A percentile compares a stretch with the other conserved stretches of the same genome.
Evolutionary conservation across 2,888 invertebrate species (phyloP).

Genomic region (Zootermopsis nevadensis): DNA sequence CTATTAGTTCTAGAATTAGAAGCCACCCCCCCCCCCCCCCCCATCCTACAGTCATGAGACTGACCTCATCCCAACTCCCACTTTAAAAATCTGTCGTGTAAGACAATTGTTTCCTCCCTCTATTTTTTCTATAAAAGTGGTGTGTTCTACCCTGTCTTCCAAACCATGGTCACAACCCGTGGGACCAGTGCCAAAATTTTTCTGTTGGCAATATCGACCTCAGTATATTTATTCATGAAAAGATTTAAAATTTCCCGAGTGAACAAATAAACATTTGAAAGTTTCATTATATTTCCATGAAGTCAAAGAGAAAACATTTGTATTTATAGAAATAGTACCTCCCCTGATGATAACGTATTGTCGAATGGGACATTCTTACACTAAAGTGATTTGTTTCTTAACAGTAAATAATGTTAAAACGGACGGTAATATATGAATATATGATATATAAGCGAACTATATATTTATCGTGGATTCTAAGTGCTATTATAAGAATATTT

Average conservation of each 20-base stretch:
- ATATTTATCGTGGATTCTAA: constrained; percentile 40
- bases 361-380: constrained; percentile 33
- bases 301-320: constrained; percentile 22
- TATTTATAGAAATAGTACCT: constrained; percentile 43
- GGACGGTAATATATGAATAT: constrained; percentile 34
- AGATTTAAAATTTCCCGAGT: constrained; percentile 12
- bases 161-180: constrained; percentile 44
- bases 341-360: constrained; percentile 29
- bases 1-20: constrained; percentile 34
- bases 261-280: neutral
- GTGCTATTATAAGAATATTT: constrained; percentile 42
- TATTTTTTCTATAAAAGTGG: constrained; percentile 43
- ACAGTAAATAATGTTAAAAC: constrained; percentile 41
- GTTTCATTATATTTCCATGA: constrained; percentile 33
- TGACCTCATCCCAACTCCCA: neutral
- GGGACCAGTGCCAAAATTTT: constrained; percentile 39
- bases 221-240: constrained; percentile 35
- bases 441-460: constrained; percentile 35
- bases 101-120: constrained; percentile 38
- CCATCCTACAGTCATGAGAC: constrained; percentile 10
- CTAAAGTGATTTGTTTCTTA: constrained; percentile 31
- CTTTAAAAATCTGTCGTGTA: constrained; percentile 45
- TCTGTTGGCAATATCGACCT: constrained; percentile 43
- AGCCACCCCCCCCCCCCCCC: constrained; percentile 36
- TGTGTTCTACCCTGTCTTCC: constrained; percentile 49